A percentile compares a stretch with the other conserved stretches of the same genome.
Evolutionary conservation across 1,140 invertebrate species (phyloP).

Genomic region (Himalopsyche phryganea): DNA sequence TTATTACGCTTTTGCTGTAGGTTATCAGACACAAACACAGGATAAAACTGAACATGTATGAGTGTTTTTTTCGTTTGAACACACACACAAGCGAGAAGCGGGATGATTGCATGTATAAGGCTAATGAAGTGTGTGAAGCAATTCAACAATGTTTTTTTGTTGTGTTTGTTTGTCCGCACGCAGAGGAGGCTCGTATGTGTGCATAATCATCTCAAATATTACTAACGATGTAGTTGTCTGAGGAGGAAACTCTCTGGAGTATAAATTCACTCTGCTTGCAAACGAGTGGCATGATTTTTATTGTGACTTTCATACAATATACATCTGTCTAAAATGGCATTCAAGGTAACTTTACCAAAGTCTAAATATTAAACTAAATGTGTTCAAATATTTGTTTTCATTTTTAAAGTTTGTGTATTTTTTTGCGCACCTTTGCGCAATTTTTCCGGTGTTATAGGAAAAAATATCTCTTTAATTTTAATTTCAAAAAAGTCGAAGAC

Average conservation of each 20-base stretch:
- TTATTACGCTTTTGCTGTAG: too few relatives aligned
- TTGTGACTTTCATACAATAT: conserved; percentile 3
- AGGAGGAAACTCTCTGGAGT: not conserved
- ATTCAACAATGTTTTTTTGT: conserved; percentile 1
- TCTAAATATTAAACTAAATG: too few relatives aligned
- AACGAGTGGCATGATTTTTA: conserved; percentile 4
- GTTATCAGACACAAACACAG: too few relatives aligned
- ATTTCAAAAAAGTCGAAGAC: too few relatives aligned
- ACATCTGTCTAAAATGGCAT: conserved; percentile 12
- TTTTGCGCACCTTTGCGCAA: too few relatives aligned
- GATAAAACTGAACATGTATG: too few relatives aligned
- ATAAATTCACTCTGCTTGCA: conserved; percentile 9
- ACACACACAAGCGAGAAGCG: not conserved
- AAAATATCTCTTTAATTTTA: too few relatives aligned
- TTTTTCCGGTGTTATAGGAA: too few relatives aligned
- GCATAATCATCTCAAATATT: conserved; percentile 10
- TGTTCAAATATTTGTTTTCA: too few relatives aligned
- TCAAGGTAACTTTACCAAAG: conserved; percentile 14
- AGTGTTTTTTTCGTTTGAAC: not conserved
- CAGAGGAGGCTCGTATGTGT: conserved; percentile 7
- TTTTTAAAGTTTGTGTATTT: too few relatives aligned
- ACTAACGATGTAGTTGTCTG: conserved; percentile 4
- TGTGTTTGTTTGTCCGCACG: not conserved
- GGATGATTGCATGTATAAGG: not conserved
- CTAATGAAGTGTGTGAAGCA: not conserved